Percentiles rank a stretch among this genome's conserved stretches.
phyloP scores from a whole-genome alignment of 1,140 invertebrate species.

The Popillia japonica region DNA sequence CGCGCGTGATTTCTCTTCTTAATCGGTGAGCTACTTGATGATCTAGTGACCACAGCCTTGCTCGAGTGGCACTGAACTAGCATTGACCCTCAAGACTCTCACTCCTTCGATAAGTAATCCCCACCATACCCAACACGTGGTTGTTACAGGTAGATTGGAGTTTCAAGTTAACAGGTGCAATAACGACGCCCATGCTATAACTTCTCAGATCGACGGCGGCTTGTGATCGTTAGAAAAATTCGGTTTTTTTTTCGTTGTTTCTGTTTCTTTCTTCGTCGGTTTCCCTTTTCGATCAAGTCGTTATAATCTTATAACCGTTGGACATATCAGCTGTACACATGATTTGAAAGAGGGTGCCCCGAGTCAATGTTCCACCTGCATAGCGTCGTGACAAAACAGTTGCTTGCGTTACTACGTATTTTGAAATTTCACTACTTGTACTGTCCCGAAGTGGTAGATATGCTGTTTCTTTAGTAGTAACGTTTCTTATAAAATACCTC shows the following conservation, averaged over 20 bases:
- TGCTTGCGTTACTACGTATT: neutral
- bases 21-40: slow-evolving; percentile 44
- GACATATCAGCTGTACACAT: slow-evolving; percentile 28
- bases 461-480: neutral
- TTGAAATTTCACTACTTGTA: neutral
- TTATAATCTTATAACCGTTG: slow-evolving; percentile 35
- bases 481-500: neutral
- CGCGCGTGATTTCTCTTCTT: slow-evolving; percentile 38
- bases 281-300: slow-evolving; percentile 33
- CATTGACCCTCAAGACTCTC: slow-evolving; percentile 59
- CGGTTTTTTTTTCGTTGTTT: slow-evolving; percentile 30
- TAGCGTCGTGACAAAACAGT: slow-evolving; percentile 12
- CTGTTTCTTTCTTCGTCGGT: slow-evolving; percentile 31
- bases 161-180: slow-evolving; percentile 46
- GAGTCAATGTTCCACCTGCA: slow-evolving; percentile 31
- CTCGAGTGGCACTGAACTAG: slow-evolving; percentile 59
- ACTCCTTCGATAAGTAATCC: slow-evolving; percentile 51
- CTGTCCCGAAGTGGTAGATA: neutral
- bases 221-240: slow-evolving; percentile 35
- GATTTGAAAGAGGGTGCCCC: slow-evolving; percentile 30
- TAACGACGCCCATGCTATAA: slow-evolving; percentile 37
- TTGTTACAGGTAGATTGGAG: slow-evolving; percentile 48
- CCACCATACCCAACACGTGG: slow-evolving; percentile 54
- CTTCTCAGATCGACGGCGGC: slow-evolving; percentile 30
- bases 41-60: slow-evolving; percentile 60